Percentiles rank a stretch among this genome's conserved stretches.
Conservation (phyloP, 2,113 vertebrate genomes). For the Peromyscus maniculatus region DNA sequence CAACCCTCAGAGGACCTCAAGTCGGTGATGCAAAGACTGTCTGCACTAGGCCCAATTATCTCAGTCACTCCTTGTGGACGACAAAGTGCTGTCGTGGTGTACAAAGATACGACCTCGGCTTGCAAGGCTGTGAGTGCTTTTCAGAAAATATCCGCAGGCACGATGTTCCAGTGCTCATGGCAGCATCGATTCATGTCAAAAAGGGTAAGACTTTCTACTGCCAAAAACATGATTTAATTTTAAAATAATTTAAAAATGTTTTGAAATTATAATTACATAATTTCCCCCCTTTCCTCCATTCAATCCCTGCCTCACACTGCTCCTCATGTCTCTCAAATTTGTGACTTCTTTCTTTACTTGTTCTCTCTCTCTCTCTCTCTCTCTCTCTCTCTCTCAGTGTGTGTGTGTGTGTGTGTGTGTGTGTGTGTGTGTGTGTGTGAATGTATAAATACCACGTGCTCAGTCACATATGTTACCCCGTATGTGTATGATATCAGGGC, state of each 20-base stretch:
- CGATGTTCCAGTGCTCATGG: slow-evolving; percentile 76
- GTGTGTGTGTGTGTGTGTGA: not conserved
- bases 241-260: not conserved
- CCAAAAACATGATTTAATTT: not conserved
- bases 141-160: not conserved
- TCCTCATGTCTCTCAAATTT: not conserved
- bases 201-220: not conserved
- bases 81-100: slow-evolving; percentile 67
- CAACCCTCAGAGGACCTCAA: not conserved
- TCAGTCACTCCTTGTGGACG: slow-evolving; percentile 66
- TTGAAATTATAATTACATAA: not conserved
- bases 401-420: not conserved
- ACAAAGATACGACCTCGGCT: slow-evolving; percentile 71
- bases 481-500: not conserved
- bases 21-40: slow-evolving; percentile 55
- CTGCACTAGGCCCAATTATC: slow-evolving; percentile 61
- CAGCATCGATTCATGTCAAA: slow-evolving; percentile 73
- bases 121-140: slow-evolving; percentile 70
- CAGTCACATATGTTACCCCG: not conserved
- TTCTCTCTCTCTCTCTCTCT: too few relatives aligned
- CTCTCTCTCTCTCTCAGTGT: too few relatives aligned
- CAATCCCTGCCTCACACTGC: not conserved
- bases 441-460: not conserved
- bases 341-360: not conserved
- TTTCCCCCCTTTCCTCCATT: not conserved